Percentiles rank a stretch among this genome's conserved stretches.
phyloP scores from a whole-genome alignment of 2,113 vertebrate species.

The Suricata suricatta region DNA sequence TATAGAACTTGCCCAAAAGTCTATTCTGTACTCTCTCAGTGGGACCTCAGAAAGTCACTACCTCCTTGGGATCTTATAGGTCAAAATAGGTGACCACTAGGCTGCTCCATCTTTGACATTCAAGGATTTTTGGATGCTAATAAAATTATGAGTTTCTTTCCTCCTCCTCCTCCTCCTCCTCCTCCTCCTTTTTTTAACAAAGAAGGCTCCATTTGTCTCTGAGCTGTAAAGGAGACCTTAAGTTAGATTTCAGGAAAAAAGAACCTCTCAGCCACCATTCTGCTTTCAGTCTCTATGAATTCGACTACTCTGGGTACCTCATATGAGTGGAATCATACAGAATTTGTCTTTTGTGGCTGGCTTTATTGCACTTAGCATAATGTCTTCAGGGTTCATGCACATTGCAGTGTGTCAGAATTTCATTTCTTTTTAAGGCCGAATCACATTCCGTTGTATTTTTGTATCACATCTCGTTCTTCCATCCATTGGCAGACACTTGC shows the following conservation, averaged over 20 bases:
- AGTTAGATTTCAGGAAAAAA: constrained; percentile 54
- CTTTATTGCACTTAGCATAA: background rate
- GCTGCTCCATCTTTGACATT: constrained; percentile 15
- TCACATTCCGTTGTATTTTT: background rate
- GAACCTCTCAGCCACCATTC: background rate
- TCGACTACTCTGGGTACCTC: background rate
- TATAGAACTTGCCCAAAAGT: background rate
- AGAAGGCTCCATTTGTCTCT: constrained; percentile 54
- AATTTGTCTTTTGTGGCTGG: background rate
- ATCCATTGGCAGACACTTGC: background rate
- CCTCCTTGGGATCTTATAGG: background rate
- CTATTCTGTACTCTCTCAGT: background rate
- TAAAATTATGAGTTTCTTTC: background rate
- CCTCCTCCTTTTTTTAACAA: background rate
- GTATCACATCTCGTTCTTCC: background rate
- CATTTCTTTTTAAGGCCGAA: constrained; percentile 16
- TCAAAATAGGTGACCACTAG: background rate
- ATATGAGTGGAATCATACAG: background rate
- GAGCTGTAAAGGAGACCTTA: constrained; percentile 52
- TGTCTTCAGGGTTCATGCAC: background rate
- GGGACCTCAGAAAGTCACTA: background rate
- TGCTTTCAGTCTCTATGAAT: background rate
- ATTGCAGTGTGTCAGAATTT: background rate
- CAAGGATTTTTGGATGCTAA: constrained; percentile 39
- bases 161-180: too few relatives aligned